Evolutionary conservation across 2,113 vertebrate species (phyloP).

Genomic region (Microcebus lehilahytsara): DNA sequence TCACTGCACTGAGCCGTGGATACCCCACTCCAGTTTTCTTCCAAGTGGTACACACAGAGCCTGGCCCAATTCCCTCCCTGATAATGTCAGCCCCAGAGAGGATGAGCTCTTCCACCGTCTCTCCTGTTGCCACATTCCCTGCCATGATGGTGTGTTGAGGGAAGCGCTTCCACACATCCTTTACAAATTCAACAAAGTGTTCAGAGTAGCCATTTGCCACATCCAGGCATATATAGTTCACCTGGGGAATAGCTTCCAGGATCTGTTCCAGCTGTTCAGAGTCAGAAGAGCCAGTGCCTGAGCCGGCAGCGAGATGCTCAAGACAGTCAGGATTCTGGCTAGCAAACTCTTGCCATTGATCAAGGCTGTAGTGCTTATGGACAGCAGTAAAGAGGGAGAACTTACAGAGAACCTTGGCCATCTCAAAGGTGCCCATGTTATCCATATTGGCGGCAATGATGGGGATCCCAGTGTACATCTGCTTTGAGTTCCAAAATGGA

Average conservation of each 20-base stretch:
- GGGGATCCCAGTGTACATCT: too few relatives aligned
- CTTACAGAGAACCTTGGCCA: conserved; percentile 69
- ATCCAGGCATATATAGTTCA: conserved; percentile 92
- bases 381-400: conserved; percentile 92
- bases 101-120: conserved; percentile 96
- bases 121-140: conserved; percentile 94
- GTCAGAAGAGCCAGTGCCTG: conserved; percentile 88
- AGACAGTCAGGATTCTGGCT: conserved; percentile 88
- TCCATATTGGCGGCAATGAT: too few relatives aligned
- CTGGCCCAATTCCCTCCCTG: conserved; percentile 96
- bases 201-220: conserved; percentile 96
- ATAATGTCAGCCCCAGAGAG: conserved; percentile 95
- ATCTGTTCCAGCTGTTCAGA: conserved; percentile 87
- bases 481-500: too few relatives aligned
- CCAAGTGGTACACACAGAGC: conserved; percentile 93
- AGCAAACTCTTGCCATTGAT: conserved; percentile 92
- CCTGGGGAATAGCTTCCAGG: conserved; percentile 85
- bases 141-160: conserved; percentile 93
- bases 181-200: conserved; percentile 94
- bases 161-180: conserved; percentile 89
- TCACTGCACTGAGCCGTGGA: conserved; percentile 94
- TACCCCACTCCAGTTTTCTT: conserved; percentile 94
- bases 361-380: conserved; percentile 91
- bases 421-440: too few relatives aligned
- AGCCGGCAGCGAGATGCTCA: conserved; percentile 90